phyloP scores from a whole-genome alignment of 2,888 invertebrate species.

The Yponomeuta cagnagella region DNA sequence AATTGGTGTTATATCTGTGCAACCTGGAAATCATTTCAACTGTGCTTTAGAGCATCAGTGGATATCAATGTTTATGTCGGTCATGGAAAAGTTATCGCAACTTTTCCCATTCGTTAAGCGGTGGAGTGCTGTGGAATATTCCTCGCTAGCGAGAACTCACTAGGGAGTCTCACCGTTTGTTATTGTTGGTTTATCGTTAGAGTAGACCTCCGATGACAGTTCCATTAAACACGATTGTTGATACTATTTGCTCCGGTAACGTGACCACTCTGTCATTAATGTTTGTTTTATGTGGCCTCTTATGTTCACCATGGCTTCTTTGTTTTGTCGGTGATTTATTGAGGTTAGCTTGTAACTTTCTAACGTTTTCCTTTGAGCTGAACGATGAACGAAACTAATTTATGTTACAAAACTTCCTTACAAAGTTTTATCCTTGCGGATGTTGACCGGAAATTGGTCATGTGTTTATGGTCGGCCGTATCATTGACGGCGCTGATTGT shows the following conservation, averaged over 20 bases:
- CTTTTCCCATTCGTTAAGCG: neutral
- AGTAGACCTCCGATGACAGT: neutral
- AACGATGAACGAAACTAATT: too few species aligned
- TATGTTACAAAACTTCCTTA: neutral
- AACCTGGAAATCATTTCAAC: constrained; percentile 6
- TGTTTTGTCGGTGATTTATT: too few species aligned
- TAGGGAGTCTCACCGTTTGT: neutral
- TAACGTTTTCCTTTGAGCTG: too few species aligned
- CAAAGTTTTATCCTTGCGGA: neutral
- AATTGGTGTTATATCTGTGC: neutral
- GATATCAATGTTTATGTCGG: neutral
- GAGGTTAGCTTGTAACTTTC: too few species aligned
- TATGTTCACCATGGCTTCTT: too few species aligned
- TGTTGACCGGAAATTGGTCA: neutral
- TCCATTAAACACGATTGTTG: constrained; percentile 9
- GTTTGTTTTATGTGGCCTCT: too few species aligned
- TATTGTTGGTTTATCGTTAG: constrained; percentile 16
- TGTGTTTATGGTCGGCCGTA: neutral
- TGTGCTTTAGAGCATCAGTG: neutral
- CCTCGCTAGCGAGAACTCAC: neutral
- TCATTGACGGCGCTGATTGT: neutral
- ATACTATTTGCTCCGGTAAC: constrained; percentile 7
- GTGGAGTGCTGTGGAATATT: constrained; percentile 7
- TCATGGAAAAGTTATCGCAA: neutral
- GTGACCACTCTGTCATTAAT: neutral